A percentile compares a stretch with the other conserved stretches of the same genome.
These are phyloP conservation scores for Lepidurus apus DNA, from an alignment of 1,140 invertebrate genomes.

Conservation along the genomic window DNA sequence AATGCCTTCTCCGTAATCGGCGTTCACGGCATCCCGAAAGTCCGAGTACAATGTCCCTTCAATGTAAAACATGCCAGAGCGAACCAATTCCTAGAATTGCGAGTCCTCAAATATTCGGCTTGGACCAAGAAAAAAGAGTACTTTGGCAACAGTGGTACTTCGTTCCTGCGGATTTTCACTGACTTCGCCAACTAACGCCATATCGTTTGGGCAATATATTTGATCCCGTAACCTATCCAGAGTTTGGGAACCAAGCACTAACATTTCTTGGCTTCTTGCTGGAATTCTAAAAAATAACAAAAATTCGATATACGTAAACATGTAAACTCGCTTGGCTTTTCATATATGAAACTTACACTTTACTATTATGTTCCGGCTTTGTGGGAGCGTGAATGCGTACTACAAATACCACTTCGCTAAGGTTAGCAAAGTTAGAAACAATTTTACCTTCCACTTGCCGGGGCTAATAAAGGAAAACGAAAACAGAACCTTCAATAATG, in stretches of 20 bases:
- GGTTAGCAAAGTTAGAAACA: not conserved
- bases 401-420: not conserved
- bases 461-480: not conserved
- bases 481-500: not conserved
- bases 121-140: not conserved
- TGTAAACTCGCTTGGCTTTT: not conserved
- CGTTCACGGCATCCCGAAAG: slow-evolving; percentile 50
- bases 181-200: not conserved
- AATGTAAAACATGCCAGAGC: slow-evolving; percentile 71
- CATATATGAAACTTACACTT: not conserved
- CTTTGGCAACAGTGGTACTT: not conserved
- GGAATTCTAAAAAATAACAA: not conserved
- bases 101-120: not conserved
- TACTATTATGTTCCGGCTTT: not conserved
- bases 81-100: slow-evolving; percentile 56
- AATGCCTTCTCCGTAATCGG: slow-evolving; percentile 60
- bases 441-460: not conserved
- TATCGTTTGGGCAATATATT: slow-evolving; percentile 22
- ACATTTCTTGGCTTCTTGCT: not conserved
- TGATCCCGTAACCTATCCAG: not conserved
- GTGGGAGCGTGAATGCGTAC: not conserved
- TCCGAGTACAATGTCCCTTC: slow-evolving; percentile 75
- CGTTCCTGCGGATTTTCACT: not conserved
- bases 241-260: slow-evolving; percentile 1
- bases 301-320: slow-evolving; percentile 22